Base-by-base conservation (phyloP, 2,113 vertebrate species). In the Emberiza fucata region DNA sequence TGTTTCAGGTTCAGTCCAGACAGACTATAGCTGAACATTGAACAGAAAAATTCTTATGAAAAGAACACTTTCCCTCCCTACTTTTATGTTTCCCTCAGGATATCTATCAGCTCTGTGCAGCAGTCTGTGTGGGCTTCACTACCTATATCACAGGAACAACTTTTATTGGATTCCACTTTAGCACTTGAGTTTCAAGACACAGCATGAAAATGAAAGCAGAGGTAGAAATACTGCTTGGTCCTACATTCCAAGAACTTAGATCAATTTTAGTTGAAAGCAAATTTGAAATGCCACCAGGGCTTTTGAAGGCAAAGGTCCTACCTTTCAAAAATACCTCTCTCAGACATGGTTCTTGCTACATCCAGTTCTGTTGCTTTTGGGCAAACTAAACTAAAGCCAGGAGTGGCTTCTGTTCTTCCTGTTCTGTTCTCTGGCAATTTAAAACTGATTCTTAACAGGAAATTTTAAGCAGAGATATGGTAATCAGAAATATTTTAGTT, bases 121-220 rank as follows among this genome's bases (percentile, higher is more conserved):
- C 87, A 80, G 45, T 40, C 60, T 91, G 54, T 91, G 47, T 76
- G 76, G 75, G 85, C 84, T 95, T 94, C 42, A 20, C 75, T 87
- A 60, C 54, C 69, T 90, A 12, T 80, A 94, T 72, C 81, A 82
- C 50, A 70, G 64, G 69, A 96, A 59, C 48, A 90, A 72, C 57
- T 86, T 95, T 88, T 91, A 95, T 88, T 95, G 85, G 76, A 91
- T 89, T 92, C 54, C 77, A 54, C 71, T 95, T 90, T 39, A 89
- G 75, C 71, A 73, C 50, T 91, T 85, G 65, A 88, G 64, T 75
- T 92, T 94, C 66, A 63, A 91, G 81, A 59, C 50, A 47, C 66
- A 92, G 89, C 53, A 92, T 64, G 66, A 82, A 95, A 94, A 92
- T 65, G 39, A 92, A 94, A 91, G 70, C 24, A 61, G 73, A 72